Percentiles rank a stretch among this genome's conserved stretches.
Evolutionary conservation across 2,888 invertebrate species (phyloP).

Genomic region (Himalopsyche anomala): DNA sequence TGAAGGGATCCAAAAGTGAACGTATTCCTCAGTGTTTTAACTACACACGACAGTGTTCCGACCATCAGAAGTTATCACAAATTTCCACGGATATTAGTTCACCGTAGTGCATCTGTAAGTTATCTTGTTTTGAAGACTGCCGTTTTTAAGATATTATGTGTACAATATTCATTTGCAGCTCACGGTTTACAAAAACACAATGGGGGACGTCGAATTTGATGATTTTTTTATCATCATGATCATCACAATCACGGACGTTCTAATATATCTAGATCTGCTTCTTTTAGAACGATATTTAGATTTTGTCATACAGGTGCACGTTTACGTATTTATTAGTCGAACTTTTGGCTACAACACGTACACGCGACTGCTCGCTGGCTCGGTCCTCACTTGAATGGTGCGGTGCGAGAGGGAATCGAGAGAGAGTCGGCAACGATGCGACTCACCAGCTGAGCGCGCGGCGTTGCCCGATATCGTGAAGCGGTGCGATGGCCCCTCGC

Average conservation of each 20-base stretch:
- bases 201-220: neutral
- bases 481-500: conserved; percentile 72
- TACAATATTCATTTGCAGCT: neutral
- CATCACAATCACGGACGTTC: neutral
- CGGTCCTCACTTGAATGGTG: conserved; percentile 65
- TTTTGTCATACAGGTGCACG: conserved; percentile 7
- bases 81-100: conserved; percentile 3
- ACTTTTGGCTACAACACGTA: conserved; percentile 32
- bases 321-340: neutral
- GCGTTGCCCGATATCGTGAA: conserved; percentile 81
- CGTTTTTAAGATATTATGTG: neutral
- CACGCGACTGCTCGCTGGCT: conserved; percentile 62
- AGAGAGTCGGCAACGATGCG: conserved; percentile 69
- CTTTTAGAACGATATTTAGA: conserved; percentile 15
- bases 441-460: conserved; percentile 80
- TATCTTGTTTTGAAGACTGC: neutral
- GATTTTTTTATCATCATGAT: neutral
- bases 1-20: conserved; percentile 2
- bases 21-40: neutral
- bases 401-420: conserved; percentile 61
- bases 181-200: neutral
- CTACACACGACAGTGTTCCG: neutral
- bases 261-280: neutral
- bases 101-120: neutral
- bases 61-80: neutral